Evolutionary conservation across 2,113 vertebrate genomes (phyloP), one percentile per base, ranked within the genome.

Genomic region (Anhinga rufa): DNA sequence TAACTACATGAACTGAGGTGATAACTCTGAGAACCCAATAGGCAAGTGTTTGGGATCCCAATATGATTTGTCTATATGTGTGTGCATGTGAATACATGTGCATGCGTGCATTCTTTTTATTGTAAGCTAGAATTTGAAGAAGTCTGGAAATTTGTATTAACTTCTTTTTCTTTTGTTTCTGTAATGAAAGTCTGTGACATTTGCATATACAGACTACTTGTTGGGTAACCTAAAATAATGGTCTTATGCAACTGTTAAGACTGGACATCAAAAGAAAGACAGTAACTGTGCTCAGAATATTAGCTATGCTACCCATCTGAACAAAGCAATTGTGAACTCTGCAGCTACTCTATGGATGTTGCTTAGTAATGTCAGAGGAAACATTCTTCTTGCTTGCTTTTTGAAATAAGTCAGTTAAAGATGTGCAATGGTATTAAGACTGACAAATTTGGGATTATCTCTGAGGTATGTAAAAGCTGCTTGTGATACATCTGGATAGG

Each of bases 11-110:
- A 66, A 65, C 12, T 12, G 44, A 38, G 80, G 10, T 20, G 36
- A 8, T 44, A 60, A 76, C 31, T 79, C 36, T 64, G 22, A 86
- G 51, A 60, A 68, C 6, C 0, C 22, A 40, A 5, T 1, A 52
- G 21, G 3, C 8, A 71, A 68, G 6, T 20, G 29, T 80, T 86
- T 40, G 36, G 14, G 16, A 72, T 90, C 4, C 10, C 4, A 51
- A 2, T 32, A 12, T 31, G 29, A 18, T 85, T 55, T 92, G 6
- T 40, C 7, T 85, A 2, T 10, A 10, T 3, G 9, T 17, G 34
- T 25, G 22, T n/a, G 34, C 32, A 10, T 29, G 7, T 17, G 3
- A 48, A 12, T 44, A 32, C 38, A 42, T 0, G 0, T 49, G 21
- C 28, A 54, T 44, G 13, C 9, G 6, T 24, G 4, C 44, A 28